A percentile compares a stretch with the other conserved stretches of the same genome.
Conservation (phyloP, 2,797 vertebrate species). For the Schizopygopsis malacanthus region DNA sequence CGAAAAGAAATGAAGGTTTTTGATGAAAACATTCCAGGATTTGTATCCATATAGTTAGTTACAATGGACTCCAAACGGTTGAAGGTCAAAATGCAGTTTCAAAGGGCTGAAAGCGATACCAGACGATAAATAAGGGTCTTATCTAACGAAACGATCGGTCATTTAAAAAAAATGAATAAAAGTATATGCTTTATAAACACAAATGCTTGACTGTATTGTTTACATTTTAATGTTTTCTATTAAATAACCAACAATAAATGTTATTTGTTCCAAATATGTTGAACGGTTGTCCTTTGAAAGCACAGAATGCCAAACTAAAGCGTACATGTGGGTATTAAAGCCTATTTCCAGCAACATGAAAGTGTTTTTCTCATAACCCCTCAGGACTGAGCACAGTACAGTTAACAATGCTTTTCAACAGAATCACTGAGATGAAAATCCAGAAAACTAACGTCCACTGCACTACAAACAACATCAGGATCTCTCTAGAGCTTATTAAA, state of each 20-base stretch:
- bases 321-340: not conserved
- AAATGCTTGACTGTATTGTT: too few species aligned
- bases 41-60: too few species aligned
- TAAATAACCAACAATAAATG: not conserved
- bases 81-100: too few species aligned
- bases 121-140: too few species aligned
- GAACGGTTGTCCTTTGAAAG: not conserved
- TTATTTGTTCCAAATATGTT: too few species aligned
- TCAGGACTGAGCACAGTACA: not conserved
- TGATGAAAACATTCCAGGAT: too few species aligned
- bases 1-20: too few species aligned
- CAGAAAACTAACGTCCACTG: not conserved
- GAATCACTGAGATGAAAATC: not conserved
- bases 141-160: too few species aligned
- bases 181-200: too few species aligned
- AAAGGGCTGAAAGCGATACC: too few species aligned
- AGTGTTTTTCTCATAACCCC: not conserved
- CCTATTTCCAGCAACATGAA: constrained; percentile 6
- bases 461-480: not conserved
- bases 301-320: not conserved
- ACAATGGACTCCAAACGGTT: too few species aligned
- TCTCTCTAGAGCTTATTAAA: not conserved
- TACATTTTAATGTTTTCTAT: not conserved
- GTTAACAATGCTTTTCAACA: constrained; percentile 3
- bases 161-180: too few species aligned